Evolutionary conservation across 2,113 vertebrate species (phyloP).

Genomic region (Empidonax alnorum): DNA sequence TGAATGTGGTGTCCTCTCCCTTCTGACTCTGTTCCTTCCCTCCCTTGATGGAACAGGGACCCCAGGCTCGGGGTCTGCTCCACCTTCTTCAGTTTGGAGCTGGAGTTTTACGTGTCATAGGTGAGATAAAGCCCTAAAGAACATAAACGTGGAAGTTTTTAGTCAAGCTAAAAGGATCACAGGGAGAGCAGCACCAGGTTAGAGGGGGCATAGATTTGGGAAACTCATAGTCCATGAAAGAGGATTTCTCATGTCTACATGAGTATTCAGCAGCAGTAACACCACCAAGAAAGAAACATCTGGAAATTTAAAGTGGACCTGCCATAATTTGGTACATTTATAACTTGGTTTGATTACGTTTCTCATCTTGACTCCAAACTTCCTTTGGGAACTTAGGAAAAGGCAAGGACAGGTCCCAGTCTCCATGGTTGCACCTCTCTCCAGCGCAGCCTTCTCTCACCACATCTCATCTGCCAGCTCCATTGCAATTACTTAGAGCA

Average conservation of each 20-base stretch:
- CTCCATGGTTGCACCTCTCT: background rate
- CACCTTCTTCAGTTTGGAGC: background rate
- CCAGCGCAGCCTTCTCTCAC: background rate
- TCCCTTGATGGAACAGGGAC: background rate
- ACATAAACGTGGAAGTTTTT: background rate
- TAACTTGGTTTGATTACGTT: background rate
- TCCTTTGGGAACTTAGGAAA: background rate
- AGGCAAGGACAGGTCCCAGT: background rate
- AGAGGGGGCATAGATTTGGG: background rate
- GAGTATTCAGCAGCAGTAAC: background rate
- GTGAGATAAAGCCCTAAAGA: background rate
- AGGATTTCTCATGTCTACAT: background rate
- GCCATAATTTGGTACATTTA: background rate
- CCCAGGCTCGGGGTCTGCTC: background rate
- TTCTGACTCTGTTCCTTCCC: background rate
- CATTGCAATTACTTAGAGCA: background rate
- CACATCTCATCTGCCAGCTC: background rate
- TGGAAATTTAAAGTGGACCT: background rate
- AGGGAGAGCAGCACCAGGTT: background rate
- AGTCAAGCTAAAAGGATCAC: background rate
- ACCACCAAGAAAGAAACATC: background rate
- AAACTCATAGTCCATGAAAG: background rate
- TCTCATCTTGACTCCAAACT: background rate
- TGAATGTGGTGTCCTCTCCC: background rate
- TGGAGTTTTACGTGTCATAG: background rate